These are phyloP conservation scores for Mus pahari DNA, from an alignment of 2,113 vertebrate species.

Conservation along the genomic window DNA sequence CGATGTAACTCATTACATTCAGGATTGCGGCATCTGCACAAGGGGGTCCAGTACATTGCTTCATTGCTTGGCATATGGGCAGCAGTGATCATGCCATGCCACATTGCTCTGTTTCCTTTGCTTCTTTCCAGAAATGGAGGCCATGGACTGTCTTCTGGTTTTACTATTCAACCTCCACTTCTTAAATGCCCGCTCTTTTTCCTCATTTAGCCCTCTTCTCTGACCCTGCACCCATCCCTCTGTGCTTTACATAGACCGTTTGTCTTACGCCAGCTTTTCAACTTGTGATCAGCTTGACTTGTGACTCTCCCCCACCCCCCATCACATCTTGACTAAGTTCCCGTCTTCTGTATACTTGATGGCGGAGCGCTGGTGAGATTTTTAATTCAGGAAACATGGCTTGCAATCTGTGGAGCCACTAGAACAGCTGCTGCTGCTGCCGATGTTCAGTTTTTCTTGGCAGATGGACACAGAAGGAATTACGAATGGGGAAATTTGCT, in stretches of 20 bases:
- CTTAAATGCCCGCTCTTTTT: background rate
- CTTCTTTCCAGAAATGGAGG: background rate
- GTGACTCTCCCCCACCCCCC: background rate
- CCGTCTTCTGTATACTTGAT: conserved; percentile 62
- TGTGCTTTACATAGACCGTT: background rate
- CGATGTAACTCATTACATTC: background rate
- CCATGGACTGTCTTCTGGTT: background rate
- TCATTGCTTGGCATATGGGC: background rate
- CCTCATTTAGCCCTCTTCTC: background rate
- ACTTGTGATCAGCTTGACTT: conserved; percentile 23
- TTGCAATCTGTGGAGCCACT: conserved; percentile 73
- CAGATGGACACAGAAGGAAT: conserved; percentile 69
- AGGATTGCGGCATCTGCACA: background rate
- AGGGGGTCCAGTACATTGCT: background rate
- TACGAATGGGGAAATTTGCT: conserved; percentile 50
- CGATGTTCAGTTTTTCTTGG: conserved; percentile 80
- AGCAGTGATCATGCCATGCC: background rate
- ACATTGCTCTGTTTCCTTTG: background rate
- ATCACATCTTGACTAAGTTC: conserved; percentile 54
- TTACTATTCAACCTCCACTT: background rate
- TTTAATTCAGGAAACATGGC: conserved; percentile 74
- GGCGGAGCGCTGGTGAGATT: conserved; percentile 52
- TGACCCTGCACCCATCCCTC: background rate
- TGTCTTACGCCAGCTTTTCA: background rate
- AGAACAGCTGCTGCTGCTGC: conserved; percentile 80